A percentile compares a stretch with the other conserved stretches of the same genome.
Conservation (phyloP, 2,888 invertebrate genomes). For the Drosophila macrospina region DNA sequence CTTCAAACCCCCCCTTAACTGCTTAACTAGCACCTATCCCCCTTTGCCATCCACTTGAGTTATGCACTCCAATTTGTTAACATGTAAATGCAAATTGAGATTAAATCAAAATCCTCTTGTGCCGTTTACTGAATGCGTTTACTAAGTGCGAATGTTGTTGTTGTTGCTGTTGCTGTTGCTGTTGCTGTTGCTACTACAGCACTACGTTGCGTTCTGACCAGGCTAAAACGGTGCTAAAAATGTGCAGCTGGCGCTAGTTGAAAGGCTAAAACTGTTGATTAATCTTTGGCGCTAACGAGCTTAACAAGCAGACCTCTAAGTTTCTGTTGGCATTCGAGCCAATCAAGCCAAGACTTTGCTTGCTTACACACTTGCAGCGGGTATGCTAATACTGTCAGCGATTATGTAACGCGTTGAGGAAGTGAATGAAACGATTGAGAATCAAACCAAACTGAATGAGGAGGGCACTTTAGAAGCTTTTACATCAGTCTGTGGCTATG, state of each 20-base stretch:
- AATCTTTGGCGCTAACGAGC: conserved; percentile 18
- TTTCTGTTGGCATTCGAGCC: conserved; percentile 7
- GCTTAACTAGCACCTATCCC: too few species aligned
- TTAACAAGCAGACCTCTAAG: conserved; percentile 20
- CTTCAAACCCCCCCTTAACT: too few species aligned
- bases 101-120: conserved; percentile 67
- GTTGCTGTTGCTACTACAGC: too few species aligned
- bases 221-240: conserved; percentile 39
- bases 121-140: neutral
- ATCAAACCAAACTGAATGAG: neutral
- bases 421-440: neutral
- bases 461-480: too few species aligned
- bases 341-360: neutral
- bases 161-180: conserved; percentile 2
- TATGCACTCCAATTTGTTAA: conserved; percentile 59
- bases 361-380: neutral
- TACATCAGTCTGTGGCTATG: too few species aligned
- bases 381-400: neutral
- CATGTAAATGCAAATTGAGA: conserved; percentile 40
- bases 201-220: conserved; percentile 30
- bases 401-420: neutral
- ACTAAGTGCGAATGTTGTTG: conserved; percentile 9
- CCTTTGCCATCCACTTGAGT: conserved; percentile 22
- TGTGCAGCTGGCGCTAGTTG: conserved; percentile 9
- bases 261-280: conserved; percentile 6